Conservation (phyloP, 2,888 invertebrate genomes). For the Hypolimnas misippus region DNA sequence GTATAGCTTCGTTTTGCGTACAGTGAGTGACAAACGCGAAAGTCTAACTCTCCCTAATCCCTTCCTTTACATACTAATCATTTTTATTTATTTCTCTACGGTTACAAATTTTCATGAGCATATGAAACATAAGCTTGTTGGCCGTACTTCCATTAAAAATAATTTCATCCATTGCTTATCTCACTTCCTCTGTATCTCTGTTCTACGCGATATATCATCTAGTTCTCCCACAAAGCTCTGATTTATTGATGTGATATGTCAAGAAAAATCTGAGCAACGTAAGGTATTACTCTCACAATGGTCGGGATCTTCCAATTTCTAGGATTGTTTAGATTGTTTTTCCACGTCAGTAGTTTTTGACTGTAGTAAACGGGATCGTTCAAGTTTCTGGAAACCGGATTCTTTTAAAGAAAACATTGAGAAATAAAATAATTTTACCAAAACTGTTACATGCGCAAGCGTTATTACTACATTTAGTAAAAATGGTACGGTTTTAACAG, state of each 20-base stretch:
- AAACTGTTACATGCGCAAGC: neutral
- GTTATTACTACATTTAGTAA: too few species aligned
- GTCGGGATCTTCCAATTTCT: conserved; percentile 11
- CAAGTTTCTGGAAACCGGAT: neutral
- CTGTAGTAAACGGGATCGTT: neutral
- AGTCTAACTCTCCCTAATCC: too few species aligned
- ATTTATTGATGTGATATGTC: conserved; percentile 30
- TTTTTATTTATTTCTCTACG: too few species aligned
- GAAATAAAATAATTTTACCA: neutral
- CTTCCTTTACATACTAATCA: too few species aligned
- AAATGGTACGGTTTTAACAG: too few species aligned
- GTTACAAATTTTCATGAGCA: too few species aligned
- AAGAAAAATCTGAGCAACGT: conserved; percentile 17
- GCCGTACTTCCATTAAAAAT: neutral
- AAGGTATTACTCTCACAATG: conserved; percentile 9
- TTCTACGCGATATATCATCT: conserved; percentile 18
- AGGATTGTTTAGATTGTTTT: conserved; percentile 18
- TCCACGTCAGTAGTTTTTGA: conserved; percentile 9
- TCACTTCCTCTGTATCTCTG: neutral
- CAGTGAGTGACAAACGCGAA: too few species aligned
- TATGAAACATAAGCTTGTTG: too few species aligned
- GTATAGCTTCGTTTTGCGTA: too few species aligned
- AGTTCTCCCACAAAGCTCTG: conserved; percentile 8
- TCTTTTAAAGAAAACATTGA: neutral
- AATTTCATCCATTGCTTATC: neutral